Percentiles rank a stretch among this genome's conserved stretches.
Evolutionary conservation across 2,888 invertebrate genomes (phyloP).

Genomic region (Cylloceria caligata): DNA sequence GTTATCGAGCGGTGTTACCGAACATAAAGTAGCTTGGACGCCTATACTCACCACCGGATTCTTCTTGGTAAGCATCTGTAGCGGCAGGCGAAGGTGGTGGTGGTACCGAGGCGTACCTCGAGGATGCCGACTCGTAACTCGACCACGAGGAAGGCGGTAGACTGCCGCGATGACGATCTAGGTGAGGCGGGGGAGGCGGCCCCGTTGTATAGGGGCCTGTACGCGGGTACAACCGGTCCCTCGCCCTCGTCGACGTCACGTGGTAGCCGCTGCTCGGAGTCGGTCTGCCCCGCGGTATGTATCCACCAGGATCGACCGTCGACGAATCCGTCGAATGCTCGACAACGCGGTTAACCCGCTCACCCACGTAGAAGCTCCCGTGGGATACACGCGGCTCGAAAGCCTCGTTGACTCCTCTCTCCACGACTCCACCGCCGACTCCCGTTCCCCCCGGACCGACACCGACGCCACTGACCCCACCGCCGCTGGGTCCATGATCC

Average conservation of each 20-base stretch:
- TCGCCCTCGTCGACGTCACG: constrained; percentile 84
- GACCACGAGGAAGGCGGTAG: constrained; percentile 81
- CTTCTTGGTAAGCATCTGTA: constrained; percentile 81
- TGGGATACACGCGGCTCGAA: constrained; percentile 84
- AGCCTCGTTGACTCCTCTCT: constrained; percentile 77
- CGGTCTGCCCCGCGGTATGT: constrained; percentile 81
- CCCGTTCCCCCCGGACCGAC: constrained; percentile 68
- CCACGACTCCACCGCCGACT: constrained; percentile 84
- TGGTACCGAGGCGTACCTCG: constrained; percentile 81
- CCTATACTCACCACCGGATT: constrained; percentile 77
- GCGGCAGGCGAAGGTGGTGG: constrained; percentile 81
- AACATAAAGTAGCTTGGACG: background rate
- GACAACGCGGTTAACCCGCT: constrained; percentile 80
- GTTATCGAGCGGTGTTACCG: background rate
- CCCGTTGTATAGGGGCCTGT: constrained; percentile 82
- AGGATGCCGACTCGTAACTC: constrained; percentile 80
- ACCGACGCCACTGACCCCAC: constrained; percentile 75
- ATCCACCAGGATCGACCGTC: constrained; percentile 81
- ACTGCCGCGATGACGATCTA: constrained; percentile 82
- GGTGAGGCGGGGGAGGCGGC: constrained; percentile 83
- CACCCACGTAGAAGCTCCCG: constrained; percentile 82
- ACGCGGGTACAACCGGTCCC: constrained; percentile 83
- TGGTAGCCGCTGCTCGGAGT: constrained; percentile 80
- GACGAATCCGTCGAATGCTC: constrained; percentile 79
- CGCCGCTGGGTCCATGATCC: constrained; percentile 80